Evolutionary conservation across 2,888 invertebrate genomes (phyloP).

Genomic region (Horisme vitalbata): DNA sequence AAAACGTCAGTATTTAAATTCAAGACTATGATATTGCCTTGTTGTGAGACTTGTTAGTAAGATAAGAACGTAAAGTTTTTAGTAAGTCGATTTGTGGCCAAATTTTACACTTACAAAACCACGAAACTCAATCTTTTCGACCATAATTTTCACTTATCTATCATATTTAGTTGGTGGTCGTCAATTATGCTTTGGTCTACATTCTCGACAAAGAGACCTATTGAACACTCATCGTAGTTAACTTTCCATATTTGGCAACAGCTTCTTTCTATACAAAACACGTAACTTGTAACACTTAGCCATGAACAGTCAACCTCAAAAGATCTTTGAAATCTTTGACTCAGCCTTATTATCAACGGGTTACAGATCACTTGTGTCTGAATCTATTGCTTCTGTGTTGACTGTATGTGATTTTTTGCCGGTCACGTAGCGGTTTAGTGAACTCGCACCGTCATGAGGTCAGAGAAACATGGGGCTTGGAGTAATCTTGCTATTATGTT

Average conservation of each 20-base stretch:
- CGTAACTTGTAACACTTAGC: constrained; percentile 31
- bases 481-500: constrained; percentile 39
- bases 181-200: neutral
- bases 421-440: constrained; percentile 70
- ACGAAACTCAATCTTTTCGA: too few species aligned
- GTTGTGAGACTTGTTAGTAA: too few species aligned
- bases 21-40: too few species aligned
- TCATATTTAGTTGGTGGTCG: neutral
- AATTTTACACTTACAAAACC: too few species aligned
- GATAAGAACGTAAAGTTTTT: too few species aligned
- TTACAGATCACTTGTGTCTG: constrained; percentile 13
- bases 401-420: constrained; percentile 50
- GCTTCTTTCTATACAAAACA: constrained; percentile 32
- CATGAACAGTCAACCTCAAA: constrained; percentile 1
- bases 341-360: constrained; percentile 17
- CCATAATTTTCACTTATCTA: too few species aligned
- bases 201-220: constrained; percentile 17
- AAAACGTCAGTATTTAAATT: too few species aligned
- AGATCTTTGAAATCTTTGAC: neutral
- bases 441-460: constrained; percentile 54
- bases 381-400: constrained; percentile 10
- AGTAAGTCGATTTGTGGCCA: too few species aligned
- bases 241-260: constrained; percentile 33
- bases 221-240: constrained; percentile 18
- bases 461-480: constrained; percentile 44